phyloP scores from a whole-genome alignment of 2,113 vertebrate species.

The Gobio gobio region DNA sequence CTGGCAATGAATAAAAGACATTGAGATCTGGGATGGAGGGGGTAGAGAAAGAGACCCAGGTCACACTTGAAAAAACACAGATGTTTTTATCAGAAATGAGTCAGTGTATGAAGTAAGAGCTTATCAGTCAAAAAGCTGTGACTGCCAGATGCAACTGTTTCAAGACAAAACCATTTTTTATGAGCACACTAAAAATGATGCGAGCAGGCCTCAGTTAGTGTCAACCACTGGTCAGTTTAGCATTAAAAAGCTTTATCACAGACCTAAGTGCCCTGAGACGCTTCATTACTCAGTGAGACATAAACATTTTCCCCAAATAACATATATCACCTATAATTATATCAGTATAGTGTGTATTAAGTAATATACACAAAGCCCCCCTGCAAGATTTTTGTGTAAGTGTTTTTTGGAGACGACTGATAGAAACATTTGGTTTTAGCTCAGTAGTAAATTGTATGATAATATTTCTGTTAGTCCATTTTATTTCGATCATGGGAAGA shows the following conservation, averaged over 20 bases:
- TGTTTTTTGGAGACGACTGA: not conserved
- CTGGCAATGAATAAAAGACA: constrained; percentile 66
- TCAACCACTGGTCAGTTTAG: constrained; percentile 54
- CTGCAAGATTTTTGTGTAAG: not conserved
- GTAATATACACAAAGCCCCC: not conserved
- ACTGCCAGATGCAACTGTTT: constrained; percentile 73
- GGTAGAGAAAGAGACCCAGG: constrained; percentile 60
- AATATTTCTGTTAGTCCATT: not conserved
- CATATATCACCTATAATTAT: not conserved
- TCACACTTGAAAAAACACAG: constrained; percentile 74
- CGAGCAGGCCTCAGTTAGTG: constrained; percentile 40
- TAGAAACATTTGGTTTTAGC: not conserved
- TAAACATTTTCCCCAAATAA: not conserved
- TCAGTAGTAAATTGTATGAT: not conserved
- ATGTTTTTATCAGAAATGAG: constrained; percentile 78
- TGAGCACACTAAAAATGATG: constrained; percentile 43
- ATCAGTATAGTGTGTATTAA: not conserved
- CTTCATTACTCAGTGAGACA: constrained; percentile 20
- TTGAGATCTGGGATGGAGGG: constrained; percentile 1
- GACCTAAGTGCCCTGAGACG: not conserved
- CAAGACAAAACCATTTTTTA: constrained; percentile 63
- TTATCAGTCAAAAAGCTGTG: constrained; percentile 62
- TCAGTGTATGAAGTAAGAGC: constrained; percentile 71
- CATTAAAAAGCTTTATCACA: constrained; percentile 1
- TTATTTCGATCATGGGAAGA: not conserved